Percentiles rank a stretch among this genome's conserved stretches.
Evolutionary conservation across 2,888 invertebrate genomes (phyloP).

Genomic region (Pandemis heparana): DNA sequence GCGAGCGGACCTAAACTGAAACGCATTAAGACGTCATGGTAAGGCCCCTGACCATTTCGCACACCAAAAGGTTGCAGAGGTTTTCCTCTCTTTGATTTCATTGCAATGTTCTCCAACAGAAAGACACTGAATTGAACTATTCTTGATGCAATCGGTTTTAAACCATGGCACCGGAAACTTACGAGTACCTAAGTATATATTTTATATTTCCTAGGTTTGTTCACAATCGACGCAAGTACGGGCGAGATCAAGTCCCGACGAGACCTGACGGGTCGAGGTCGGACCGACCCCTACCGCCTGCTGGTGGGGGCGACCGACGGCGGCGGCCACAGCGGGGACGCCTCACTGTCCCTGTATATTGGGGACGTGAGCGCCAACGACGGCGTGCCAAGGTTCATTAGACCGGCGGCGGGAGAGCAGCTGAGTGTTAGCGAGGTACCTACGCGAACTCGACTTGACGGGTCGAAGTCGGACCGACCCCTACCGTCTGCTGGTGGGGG

Average conservation of each 20-base stretch:
- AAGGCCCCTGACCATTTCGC: too few relatives aligned
- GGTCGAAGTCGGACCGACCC: not conserved
- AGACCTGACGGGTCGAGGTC: conserved; percentile 90
- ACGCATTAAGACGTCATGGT: too few relatives aligned
- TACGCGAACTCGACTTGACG: conserved; percentile 1
- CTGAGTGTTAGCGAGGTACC: conserved; percentile 90
- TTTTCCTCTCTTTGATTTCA: too few relatives aligned
- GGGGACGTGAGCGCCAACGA: conserved; percentile 93
- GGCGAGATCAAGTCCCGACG: conserved; percentile 89
- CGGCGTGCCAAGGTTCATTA: conserved; percentile 91
- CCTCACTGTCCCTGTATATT: conserved; percentile 88
- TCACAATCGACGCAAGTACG: conserved; percentile 87
- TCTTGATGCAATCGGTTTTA: too few relatives aligned
- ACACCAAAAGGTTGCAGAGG: too few relatives aligned
- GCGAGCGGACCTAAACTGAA: too few relatives aligned
- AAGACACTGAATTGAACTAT: too few relatives aligned
- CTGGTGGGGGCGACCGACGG: conserved; percentile 89
- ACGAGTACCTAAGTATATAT: too few relatives aligned
- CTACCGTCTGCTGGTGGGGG: too few relatives aligned
- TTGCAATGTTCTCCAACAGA: too few relatives aligned
- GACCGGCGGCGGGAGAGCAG: conserved; percentile 89
- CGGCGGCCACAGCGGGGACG: conserved; percentile 88
- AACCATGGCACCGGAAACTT: not conserved
- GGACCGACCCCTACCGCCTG: conserved; percentile 90
- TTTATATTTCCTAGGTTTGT: conserved; percentile 84